phyloP scores from a whole-genome alignment of 2,888 invertebrate species.

The Epiblema foenella region DNA sequence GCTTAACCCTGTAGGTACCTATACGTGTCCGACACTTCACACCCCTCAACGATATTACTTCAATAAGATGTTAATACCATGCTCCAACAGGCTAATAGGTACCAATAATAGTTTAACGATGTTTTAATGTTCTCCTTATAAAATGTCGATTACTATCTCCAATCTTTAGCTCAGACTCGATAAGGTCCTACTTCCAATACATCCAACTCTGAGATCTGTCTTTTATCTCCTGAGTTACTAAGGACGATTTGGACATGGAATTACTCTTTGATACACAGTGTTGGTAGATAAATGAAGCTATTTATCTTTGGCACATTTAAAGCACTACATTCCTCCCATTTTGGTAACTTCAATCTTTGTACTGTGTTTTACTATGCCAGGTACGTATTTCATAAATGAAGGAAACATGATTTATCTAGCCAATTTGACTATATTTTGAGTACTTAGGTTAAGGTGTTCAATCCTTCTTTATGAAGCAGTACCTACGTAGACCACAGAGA shows the following conservation, averaged over 20 bases:
- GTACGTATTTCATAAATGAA: conserved; percentile 8
- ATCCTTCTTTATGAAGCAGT: no score
- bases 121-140: conserved; percentile 22
- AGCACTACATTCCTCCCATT: conserved; percentile 34
- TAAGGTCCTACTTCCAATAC: neutral
- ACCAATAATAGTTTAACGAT: conserved; percentile 30
- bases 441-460: neutral
- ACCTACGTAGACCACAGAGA: no score
- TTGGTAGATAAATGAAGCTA: conserved; percentile 64
- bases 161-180: conserved; percentile 1
- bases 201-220: neutral
- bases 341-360: conserved; percentile 27
- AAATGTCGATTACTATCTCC: conserved; percentile 15
- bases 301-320: conserved; percentile 63
- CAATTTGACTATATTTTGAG: neutral
- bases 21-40: neutral
- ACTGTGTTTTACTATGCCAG: conserved; percentile 12
- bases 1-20: neutral
- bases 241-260: conserved; percentile 27
- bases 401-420: conserved; percentile 4
- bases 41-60: neutral
- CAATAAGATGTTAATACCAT: conserved; percentile 22
- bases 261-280: conserved; percentile 51
- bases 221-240: neutral
- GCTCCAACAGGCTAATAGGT: conserved; percentile 26